phyloP scores from a whole-genome alignment of 2,888 invertebrate genomes.

The Stomorhina lunata region DNA sequence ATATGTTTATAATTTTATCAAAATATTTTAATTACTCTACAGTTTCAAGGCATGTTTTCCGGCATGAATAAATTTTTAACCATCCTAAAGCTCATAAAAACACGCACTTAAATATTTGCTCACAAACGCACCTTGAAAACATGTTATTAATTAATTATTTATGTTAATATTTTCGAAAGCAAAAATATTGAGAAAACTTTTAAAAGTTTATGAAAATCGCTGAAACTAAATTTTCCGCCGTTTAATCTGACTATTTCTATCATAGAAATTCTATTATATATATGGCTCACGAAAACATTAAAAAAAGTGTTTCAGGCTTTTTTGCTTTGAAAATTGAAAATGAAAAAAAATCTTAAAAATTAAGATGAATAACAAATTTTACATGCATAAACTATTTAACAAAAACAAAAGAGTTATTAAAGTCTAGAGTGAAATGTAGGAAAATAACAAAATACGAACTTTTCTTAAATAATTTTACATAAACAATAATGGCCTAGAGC shows the following conservation, averaged over 20 bases:
- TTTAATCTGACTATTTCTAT: no score
- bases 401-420: conserved; percentile 18
- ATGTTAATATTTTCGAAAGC: conserved; percentile 4
- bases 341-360: neutral
- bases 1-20: neutral
- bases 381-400: conserved; percentile 38
- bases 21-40: no score
- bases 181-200: neutral
- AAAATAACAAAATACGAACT: conserved; percentile 22
- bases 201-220: neutral
- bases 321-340: neutral
- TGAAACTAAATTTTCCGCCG: neutral
- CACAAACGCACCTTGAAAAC: neutral
- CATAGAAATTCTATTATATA: no score
- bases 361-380: conserved; percentile 34
- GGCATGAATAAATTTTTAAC: conserved; percentile 7
- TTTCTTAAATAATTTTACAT: conserved; percentile 55
- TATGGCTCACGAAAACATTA: neutral
- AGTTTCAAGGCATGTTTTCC: neutral
- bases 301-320: conserved; percentile 2
- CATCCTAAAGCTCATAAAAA: neutral
- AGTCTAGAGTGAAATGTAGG: neutral
- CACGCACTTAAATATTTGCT: neutral
- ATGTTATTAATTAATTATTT: conserved; percentile 33
- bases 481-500: conserved; percentile 49